Evolutionary conservation across 2,888 invertebrate genomes (phyloP).

Genomic region (Chloroclystis v-ata): DNA sequence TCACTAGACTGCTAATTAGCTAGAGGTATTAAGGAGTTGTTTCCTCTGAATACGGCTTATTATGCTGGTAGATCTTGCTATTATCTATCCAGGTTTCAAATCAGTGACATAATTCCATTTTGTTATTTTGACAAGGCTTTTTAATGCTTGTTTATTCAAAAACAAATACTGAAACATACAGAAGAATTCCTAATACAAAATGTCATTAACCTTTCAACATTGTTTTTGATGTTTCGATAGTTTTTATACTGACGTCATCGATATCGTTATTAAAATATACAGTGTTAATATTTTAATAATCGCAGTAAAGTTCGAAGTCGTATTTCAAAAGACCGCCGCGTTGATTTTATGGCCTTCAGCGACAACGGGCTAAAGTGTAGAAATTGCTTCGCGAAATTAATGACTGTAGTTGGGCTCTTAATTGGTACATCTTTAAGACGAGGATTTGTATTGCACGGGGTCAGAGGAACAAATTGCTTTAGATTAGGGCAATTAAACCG

Average conservation of each 20-base stretch:
- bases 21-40: no score
- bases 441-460: constrained; percentile 31
- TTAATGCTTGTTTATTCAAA: no score
- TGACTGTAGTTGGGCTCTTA: constrained; percentile 36
- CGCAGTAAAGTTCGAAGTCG: constrained; percentile 21
- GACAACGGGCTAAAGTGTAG: constrained; percentile 28
- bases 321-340: constrained; percentile 32
- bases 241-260: not conserved
- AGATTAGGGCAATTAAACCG: not conserved
- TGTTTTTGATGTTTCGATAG: not conserved
- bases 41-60: no score
- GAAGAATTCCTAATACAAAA: no score
- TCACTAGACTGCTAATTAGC: no score
- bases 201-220: no score
- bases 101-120: no score
- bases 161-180: no score
- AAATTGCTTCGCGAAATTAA: constrained; percentile 33
- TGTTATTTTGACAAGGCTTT: no score
- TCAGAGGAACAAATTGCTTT: constrained; percentile 3
- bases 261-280: constrained; percentile 6
- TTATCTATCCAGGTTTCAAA: no score
- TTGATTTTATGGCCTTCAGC: constrained; percentile 36
- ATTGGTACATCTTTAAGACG: constrained; percentile 47
- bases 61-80: no score
- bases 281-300: constrained; percentile 17